Base-by-base conservation (phyloP, 2,888 invertebrate species). In the Trilocha varians region DNA sequence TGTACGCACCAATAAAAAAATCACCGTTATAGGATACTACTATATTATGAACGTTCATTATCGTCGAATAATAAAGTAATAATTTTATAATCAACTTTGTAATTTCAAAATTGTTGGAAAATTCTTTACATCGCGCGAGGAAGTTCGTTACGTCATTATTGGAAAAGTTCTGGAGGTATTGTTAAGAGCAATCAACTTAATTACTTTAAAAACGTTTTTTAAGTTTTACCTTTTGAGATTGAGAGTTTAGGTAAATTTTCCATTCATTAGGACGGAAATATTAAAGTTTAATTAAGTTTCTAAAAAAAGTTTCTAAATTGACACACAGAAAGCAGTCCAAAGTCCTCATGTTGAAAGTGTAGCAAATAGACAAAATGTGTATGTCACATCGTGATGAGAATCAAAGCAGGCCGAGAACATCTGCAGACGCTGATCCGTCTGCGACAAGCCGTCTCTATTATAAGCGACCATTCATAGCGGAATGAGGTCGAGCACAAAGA, bases 401-500 rank as follows among this genome's bases (percentile, higher is more conserved):
- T 25, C 25, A 9, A 25, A 25, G 25, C 3, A 25, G 41, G 42
- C 42, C 33, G 46, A 49, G 47, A 55, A 49, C 58, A 59, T 56
- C 53, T 55, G 47, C 57, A 62, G 62, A 67, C 63, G 59, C 61
- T 63, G 62, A 61, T 61, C 62, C 57, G 59, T 62, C 59, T 62
- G 48, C 56, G 50, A 53, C 60, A 59, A 53, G 59, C 58, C 55
- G 58, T 54, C 57, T 58, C 54, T 59, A 65, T 68, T 63, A 65
- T 65, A 65, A 57, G 52, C 62, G 59, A 48, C 66, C 58, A 66
- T 73, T 75, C 70, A 71, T 53, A 53, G 55, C 63, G 60, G 70
- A 76, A 75, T 68, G 75, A 75, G 77, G 77, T 75, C 78, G 72
- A 64, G 68, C 67, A 72, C 70, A 69, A 73, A 71, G 69, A 68